phyloP scores from a whole-genome alignment of 37 sponge, comb jelly and placozoan genomes.

The Haliclona indistincta region DNA sequence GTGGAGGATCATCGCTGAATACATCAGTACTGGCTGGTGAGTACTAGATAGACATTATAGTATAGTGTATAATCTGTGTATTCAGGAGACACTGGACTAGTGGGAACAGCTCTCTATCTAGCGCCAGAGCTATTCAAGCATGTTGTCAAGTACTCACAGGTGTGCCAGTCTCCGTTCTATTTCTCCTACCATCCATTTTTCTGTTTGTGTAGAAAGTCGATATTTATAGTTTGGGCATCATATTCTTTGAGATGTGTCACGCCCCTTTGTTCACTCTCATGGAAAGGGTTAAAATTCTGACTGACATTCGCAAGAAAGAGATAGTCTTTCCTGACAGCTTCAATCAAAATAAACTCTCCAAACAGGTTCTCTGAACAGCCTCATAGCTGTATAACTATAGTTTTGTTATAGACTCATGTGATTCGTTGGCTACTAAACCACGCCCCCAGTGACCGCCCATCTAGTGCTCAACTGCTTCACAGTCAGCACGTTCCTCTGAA shows the following conservation, averaged over 20 bases:
- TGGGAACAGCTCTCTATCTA: slow-evolving; percentile 81
- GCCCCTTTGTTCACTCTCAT: slow-evolving; percentile 67
- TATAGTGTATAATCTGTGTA: not conserved
- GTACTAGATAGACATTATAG: not conserved
- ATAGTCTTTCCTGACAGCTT: slow-evolving; percentile 42
- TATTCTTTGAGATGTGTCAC: slow-evolving; percentile 96
- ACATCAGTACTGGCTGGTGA: slow-evolving; percentile 4
- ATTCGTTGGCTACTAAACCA: slow-evolving; percentile 69
- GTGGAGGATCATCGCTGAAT: not conserved
- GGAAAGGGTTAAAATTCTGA: slow-evolving; percentile 77
- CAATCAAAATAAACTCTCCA: slow-evolving; percentile 14
- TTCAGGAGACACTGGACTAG: slow-evolving; percentile 57
- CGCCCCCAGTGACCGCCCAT: slow-evolving; percentile 76
- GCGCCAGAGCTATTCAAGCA: slow-evolving; percentile 67
- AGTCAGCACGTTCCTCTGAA: slow-evolving; percentile 81
- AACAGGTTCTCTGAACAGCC: slow-evolving; percentile 20
- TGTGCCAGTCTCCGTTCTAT: slow-evolving; percentile 7
- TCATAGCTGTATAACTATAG: not conserved
- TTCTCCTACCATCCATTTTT: not conserved
- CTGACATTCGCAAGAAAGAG: slow-evolving; percentile 32
- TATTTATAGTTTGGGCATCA: slow-evolving; percentile 96
- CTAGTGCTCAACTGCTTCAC: slow-evolving; percentile 75
- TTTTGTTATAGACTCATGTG: slow-evolving; percentile 34
- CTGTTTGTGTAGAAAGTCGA: slow-evolving; percentile 75
- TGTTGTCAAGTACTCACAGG: slow-evolving; percentile 62